Evolutionary conservation across 2,888 invertebrate species (phyloP).

Genomic region (Agonopterix arenella): DNA sequence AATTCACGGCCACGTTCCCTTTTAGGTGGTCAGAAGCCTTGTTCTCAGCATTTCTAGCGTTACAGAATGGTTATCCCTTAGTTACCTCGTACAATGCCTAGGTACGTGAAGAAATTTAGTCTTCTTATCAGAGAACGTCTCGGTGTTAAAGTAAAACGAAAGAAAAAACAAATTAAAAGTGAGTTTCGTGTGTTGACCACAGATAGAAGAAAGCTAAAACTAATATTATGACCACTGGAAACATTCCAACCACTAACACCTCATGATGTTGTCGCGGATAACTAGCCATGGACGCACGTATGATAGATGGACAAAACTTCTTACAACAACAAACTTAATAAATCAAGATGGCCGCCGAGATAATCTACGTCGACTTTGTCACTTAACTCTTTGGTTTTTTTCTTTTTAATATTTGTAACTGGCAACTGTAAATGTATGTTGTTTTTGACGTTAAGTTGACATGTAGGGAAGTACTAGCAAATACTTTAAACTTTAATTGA

Average conservation of each 20-base stretch:
- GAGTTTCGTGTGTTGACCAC: background rate
- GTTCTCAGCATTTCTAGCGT: too few species aligned
- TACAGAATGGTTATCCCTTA: too few species aligned
- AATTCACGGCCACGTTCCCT: too few species aligned
- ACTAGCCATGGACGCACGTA: slow-evolving; percentile 23
- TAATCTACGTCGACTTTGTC: slow-evolving; percentile 52
- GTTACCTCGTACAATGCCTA: too few species aligned
- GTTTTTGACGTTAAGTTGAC: slow-evolving; percentile 45
- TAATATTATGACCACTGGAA: background rate
- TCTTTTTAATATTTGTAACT: slow-evolving; percentile 23
- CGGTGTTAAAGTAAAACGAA: too few species aligned
- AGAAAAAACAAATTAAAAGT: too few species aligned
- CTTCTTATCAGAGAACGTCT: too few species aligned
- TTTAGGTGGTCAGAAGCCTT: too few species aligned
- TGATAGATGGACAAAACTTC: slow-evolving; percentile 50
- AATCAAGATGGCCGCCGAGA: slow-evolving; percentile 50
- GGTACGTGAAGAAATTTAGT: too few species aligned
- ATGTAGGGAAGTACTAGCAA: slow-evolving; percentile 8
- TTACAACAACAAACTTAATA: slow-evolving; percentile 47
- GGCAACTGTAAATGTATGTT: too few species aligned
- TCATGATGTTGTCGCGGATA: slow-evolving; percentile 40
- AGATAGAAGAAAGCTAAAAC: background rate
- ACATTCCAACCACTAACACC: slow-evolving; percentile 16
- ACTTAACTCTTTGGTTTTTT: slow-evolving; percentile 44
- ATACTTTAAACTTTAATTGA: too few species aligned